A percentile compares a stretch with the other conserved stretches of the same genome.
Conservation (phyloP, 2,888 invertebrate species). For the Alloscopus bannaensis region DNA sequence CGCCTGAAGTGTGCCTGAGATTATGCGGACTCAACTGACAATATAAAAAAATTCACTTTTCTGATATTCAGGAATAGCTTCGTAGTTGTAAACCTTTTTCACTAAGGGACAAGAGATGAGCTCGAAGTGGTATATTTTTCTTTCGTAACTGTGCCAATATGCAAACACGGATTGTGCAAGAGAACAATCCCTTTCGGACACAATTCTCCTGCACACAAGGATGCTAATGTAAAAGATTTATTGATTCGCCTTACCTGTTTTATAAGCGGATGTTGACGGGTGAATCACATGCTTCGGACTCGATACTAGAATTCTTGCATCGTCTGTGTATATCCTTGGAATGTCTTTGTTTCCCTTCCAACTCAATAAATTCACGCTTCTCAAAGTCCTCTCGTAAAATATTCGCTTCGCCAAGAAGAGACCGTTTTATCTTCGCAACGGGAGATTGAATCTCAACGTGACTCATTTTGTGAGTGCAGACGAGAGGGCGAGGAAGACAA, state of each 20-base stretch:
- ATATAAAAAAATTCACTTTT: too few relatives aligned
- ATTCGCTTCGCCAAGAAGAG: constrained; percentile 33
- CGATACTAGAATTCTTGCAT: constrained; percentile 33
- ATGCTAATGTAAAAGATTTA: constrained; percentile 8
- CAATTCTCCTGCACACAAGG: too few relatives aligned
- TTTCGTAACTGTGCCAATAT: too few relatives aligned
- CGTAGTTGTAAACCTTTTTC: too few relatives aligned
- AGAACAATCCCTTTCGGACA: too few relatives aligned
- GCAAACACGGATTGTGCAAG: too few relatives aligned
- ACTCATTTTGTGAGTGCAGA: constrained; percentile 47
- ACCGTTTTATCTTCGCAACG: constrained; percentile 54
- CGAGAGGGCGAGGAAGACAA: not conserved
- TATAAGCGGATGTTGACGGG: constrained; percentile 30
- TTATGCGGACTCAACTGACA: too few relatives aligned
- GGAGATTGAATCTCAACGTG: constrained; percentile 56
- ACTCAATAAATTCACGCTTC: constrained; percentile 40
- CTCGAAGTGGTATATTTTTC: too few relatives aligned
- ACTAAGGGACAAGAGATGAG: too few relatives aligned
- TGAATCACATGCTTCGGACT: constrained; percentile 29
- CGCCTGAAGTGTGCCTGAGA: too few relatives aligned
- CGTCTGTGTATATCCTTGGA: not conserved
- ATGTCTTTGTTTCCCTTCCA: constrained; percentile 21
- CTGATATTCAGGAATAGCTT: too few relatives aligned
- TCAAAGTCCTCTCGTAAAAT: constrained; percentile 39
- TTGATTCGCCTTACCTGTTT: constrained; percentile 31